Conservation (phyloP, 2,888 invertebrate species). For the Charanyca ferruginea region DNA sequence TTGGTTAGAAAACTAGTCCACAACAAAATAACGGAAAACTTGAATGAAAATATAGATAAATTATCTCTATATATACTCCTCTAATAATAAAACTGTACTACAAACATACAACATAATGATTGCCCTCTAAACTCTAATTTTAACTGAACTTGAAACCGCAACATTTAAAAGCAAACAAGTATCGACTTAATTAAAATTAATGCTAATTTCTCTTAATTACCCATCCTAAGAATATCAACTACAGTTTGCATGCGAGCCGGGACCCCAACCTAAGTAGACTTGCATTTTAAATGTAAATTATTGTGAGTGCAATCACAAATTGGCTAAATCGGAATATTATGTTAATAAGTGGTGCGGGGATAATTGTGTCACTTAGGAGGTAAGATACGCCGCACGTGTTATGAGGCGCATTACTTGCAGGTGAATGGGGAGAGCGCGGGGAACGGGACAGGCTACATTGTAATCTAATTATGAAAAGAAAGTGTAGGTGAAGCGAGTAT, state of each 20-base stretch:
- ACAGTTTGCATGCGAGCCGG: slow-evolving; percentile 44
- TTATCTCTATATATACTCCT: no score
- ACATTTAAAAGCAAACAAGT: slow-evolving; percentile 11
- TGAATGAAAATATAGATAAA: no score
- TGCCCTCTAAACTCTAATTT: neutral
- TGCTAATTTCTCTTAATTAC: slow-evolving; percentile 34
- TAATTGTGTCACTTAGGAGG: slow-evolving; percentile 59
- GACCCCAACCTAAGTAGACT: slow-evolving; percentile 28
- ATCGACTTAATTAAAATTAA: slow-evolving; percentile 27
- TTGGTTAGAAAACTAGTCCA: no score
- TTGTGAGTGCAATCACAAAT: slow-evolving; percentile 67
- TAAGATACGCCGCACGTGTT: slow-evolving; percentile 52
- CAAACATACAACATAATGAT: neutral
- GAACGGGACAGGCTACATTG: slow-evolving; percentile 1
- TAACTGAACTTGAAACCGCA: neutral
- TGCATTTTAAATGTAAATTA: slow-evolving; percentile 69
- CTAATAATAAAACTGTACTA: neutral
- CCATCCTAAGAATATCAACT: slow-evolving; percentile 30
- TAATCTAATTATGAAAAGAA: slow-evolving; percentile 38
- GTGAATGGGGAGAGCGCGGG: slow-evolving; percentile 8
- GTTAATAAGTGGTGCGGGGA: slow-evolving; percentile 56
- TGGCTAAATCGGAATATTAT: slow-evolving; percentile 65
- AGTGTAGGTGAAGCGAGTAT: neutral
- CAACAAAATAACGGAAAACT: no score
- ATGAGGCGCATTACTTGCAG: slow-evolving; percentile 51